Percentiles rank a stretch among this genome's conserved stretches.
phyloP scores from a whole-genome alignment of 2,113 vertebrate genomes.

The Hypocryptadius cinnamomeus region DNA sequence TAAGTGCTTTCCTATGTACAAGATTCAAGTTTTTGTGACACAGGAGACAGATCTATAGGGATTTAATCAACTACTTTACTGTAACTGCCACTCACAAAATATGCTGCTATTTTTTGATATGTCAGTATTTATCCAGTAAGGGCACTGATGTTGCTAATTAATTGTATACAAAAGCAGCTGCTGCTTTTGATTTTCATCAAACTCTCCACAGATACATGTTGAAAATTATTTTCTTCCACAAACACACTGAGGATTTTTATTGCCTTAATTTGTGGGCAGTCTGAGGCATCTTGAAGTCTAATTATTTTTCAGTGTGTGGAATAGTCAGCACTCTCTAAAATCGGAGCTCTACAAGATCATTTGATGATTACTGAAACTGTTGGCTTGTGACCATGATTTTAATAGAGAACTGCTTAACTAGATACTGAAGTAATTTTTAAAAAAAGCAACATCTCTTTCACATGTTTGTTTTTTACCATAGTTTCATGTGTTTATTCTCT shows the following conservation, averaged over 20 bases:
- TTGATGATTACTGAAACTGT: background rate
- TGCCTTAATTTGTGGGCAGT: background rate
- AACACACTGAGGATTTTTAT: background rate
- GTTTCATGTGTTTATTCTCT: background rate
- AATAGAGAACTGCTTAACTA: background rate
- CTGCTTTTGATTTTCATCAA: slow-evolving; percentile 12
- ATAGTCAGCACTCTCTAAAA: background rate
- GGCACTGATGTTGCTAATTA: background rate
- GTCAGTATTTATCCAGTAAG: background rate
- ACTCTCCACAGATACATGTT: background rate
- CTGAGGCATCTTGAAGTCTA: background rate
- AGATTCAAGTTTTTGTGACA: background rate
- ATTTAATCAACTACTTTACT: background rate
- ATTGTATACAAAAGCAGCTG: background rate
- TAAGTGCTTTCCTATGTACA: background rate
- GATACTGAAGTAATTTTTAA: background rate
- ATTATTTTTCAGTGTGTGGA: background rate
- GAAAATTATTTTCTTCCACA: background rate
- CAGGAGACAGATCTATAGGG: background rate
- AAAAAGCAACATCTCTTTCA: background rate
- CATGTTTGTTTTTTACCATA: background rate
- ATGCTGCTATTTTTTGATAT: background rate
- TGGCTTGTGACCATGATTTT: background rate
- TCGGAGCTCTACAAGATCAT: background rate
- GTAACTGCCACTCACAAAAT: background rate